These are phyloP conservation scores for Mesembrinibis cayennensis DNA, from an alignment of 2,113 vertebrate genomes.

Conservation along the genomic window DNA sequence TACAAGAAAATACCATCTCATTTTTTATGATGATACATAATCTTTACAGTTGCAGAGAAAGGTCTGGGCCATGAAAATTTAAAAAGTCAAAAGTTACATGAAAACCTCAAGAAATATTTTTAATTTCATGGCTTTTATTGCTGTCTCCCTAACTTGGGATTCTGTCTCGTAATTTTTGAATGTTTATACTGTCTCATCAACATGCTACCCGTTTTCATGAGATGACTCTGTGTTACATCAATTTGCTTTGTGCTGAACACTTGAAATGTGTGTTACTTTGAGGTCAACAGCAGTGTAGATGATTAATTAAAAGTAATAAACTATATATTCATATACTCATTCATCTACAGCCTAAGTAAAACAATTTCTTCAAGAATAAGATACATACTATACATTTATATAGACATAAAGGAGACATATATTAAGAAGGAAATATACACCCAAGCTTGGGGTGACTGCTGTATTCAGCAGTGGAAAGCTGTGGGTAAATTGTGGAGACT, in stretches of 20 bases:
- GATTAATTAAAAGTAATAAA: neutral
- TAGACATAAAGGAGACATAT: neutral
- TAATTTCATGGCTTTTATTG: neutral
- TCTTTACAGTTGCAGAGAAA: neutral
- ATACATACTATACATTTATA: neutral
- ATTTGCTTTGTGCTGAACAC: neutral
- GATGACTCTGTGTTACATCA: neutral
- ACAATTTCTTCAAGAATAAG: neutral
- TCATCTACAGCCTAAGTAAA: neutral
- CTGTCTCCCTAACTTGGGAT: neutral
- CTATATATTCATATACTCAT: neutral
- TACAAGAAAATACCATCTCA: neutral
- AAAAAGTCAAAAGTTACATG: neutral
- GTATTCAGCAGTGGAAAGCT: neutral
- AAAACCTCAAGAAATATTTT: neutral
- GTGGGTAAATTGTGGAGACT: neutral
- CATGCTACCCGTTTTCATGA: neutral
- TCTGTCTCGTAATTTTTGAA: neutral
- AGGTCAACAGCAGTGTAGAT: neutral
- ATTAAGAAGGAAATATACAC: neutral
- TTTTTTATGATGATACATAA: neutral
- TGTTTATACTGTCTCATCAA: neutral
- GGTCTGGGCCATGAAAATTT: neutral
- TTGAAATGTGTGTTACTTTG: neutral
- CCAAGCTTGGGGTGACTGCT: neutral